phyloP scores from a whole-genome alignment of 2,888 invertebrate species.

The Buathra laborator region DNA sequence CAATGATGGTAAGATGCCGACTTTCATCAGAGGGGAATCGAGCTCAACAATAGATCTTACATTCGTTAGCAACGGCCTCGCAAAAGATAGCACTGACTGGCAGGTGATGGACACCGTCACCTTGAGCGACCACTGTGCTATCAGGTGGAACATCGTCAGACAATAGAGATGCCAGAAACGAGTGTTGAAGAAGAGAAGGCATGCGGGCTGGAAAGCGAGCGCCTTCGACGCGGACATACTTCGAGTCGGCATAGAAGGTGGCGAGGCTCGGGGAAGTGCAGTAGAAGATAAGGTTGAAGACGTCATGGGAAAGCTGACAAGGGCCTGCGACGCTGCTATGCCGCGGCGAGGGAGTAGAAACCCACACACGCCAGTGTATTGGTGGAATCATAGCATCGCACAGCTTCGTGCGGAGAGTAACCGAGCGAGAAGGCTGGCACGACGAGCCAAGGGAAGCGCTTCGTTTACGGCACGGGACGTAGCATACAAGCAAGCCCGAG shows the following conservation, averaged over 20 bases:
- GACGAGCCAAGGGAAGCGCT: conserved; percentile 32
- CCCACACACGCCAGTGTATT: conserved; percentile 51
- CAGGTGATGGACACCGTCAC: conserved; percentile 60
- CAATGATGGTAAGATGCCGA: conserved; percentile 62
- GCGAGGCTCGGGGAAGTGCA: too few relatives aligned
- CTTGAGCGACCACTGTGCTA: conserved; percentile 61
- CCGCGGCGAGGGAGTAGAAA: conserved; percentile 41
- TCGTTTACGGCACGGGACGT: conserved; percentile 28
- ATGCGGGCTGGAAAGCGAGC: conserved; percentile 43
- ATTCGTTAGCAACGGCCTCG: conserved; percentile 65
- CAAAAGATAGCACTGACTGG: conserved; percentile 60
- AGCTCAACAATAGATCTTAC: conserved; percentile 65
- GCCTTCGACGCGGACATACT: conserved; percentile 26
- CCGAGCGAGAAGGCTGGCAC: conserved; percentile 38
- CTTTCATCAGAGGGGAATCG: conserved; percentile 46
- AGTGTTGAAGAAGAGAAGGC: neutral
- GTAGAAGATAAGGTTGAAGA: conserved; percentile 28
- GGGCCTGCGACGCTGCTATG: conserved; percentile 63
- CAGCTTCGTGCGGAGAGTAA: conserved; percentile 49
- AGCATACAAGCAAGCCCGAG: conserved; percentile 47
- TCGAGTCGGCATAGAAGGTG: neutral
- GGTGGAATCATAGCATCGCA: conserved; percentile 59
- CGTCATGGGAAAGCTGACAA: conserved; percentile 43
- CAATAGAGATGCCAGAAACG: neutral
- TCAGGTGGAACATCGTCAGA: conserved; percentile 34